Evolutionary conservation across 1,140 invertebrate genomes (phyloP), one percentile per base, ranked within the genome.

Genomic region (Muscidifurax raptorellus): DNA sequence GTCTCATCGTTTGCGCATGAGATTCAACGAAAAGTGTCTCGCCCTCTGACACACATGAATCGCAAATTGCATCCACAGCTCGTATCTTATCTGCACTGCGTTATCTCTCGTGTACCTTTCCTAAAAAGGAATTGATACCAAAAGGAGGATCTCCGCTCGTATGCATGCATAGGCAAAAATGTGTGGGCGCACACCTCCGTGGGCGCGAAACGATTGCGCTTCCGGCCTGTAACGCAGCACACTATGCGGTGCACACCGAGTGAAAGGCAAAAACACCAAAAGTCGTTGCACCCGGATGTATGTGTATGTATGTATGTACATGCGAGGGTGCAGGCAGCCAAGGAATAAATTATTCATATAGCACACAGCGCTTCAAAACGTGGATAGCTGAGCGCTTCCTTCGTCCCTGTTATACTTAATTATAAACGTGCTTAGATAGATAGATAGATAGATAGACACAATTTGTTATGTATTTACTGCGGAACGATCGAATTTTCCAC

Each of bases 311-410:
- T 75, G 32, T 18, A 75, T 28, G 30, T 30, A 27, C 27, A 18
- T 47, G 40, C 36, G 47, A 67, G 79, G 25, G 79, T 71, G 40
- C 13, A 74, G 28, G 69, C 10, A 67, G 52, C 52, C 52, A 22
- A 36, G n/a, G 12, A 28, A 84, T 84, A 75, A 71, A 79, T 84
- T 79, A 84, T 80, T 84, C 76, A 80, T 84, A 71, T 84, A 71
- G 83, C 76, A 32, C 47, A 52, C 2, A 32, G 15, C 47, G 74
- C 32, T 71, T 59, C 13, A 44, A 84, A 84, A 79, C 83, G 83
- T 79, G 3, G 72, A 71, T 52, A 77, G 67, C 22, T 32, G 32
- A 75, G 72, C 28, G 72, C 32, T 47, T 44, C 15, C 67, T 52
- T 22, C 13, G n/a, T 9, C 36, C 27, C n/a, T 6, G 12, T n/a